Base-by-base conservation (phyloP, 2,888 invertebrate genomes). In the Thyatira batis region DNA sequence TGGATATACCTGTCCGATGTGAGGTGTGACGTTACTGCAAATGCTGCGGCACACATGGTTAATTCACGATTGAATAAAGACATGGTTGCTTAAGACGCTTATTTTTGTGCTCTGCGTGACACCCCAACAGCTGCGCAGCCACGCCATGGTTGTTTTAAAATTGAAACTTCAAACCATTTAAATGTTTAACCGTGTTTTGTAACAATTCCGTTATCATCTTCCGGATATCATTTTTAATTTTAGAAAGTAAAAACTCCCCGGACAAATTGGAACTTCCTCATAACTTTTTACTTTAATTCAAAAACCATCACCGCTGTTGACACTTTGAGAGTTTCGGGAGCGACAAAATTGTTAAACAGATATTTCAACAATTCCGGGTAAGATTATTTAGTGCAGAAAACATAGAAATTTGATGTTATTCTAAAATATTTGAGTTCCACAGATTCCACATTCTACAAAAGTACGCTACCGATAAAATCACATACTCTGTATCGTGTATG, bases 1-100 rank as follows among this genome's bases (percentile, higher is more conserved):
- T 72, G 73, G 69, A 76, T 74, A 65, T 65, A 61, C 65, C 61
- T 58, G 49, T 51, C 58, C 65, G 55, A 67, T 65, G 71, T 67
- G 67, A 63, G 66, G 63, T 63, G 57, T 60, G 57, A 45, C 52
- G 39, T 17, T 2, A 33, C 33, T 2, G 13, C 17, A 33, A 39
- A n/a, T 17, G 2, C 39, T 39, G 39, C 3, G 8, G 13, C 8
- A 39, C 17, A 17, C 13, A 17, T 8, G 17, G 17, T 17, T 5
- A 8, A 39, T n/a, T 11, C 13, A 39, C 39, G n/a, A 13, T 5
- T n/a, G 13, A n/a, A 13, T n/a, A 33, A 8, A 3, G 33, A n/a
- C 13, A 39, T 17, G n/a, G 6, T 5, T n/a, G 13, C 13, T 5
- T n/a, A 33, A 8, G 5, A 13, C 3, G 13, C 17, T 39, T 39